Evolutionary conservation across 2,113 vertebrate genomes (phyloP), one percentile per base, ranked within the genome.

Genomic region (Opisthocomus hoazin): DNA sequence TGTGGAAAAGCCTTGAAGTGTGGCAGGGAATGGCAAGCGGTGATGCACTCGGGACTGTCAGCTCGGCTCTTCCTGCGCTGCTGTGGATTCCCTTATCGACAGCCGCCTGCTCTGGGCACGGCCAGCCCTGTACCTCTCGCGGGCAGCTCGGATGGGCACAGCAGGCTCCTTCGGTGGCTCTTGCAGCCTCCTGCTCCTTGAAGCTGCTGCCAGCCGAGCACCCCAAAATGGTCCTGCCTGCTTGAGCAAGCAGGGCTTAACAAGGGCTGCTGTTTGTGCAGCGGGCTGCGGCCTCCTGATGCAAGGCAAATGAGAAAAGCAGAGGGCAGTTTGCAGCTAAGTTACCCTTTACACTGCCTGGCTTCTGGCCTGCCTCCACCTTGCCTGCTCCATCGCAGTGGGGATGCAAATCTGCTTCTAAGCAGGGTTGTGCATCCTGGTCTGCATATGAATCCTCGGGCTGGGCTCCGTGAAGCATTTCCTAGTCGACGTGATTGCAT

Each of bases 61-160:
- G 36, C n/a, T 75, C 57, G 36, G 78, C 56, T 87, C 50, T 30
- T 30, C 45, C 43, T 9, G 32, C 60, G 4, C 20, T 2, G 11
- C 43, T 11, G 71, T 3, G 1, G 3, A 10, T 34, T 50, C 41
- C 74, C 9, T 3, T 43, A 22, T 2, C 2, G 12, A 18, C 16
- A 76, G 45, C n/a, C 11, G 12, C 57, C n/a, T 9, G n/a, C 27
- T 21, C 56, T 24, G 50, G 24, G 45, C 84, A 37, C 56, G 26
- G 46, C 46, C 53, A 26, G 64, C 4, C 36, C 57, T 32, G 58
- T 17, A 20, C 46, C n/a, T 22, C 27, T n/a, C 54, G 24, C 19
- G 3, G 8, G 37, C 39, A 20, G 64, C 76, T 51, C 14, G 2
- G 34, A 34, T 29, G 36, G 4, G 12, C 5, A 3, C 63, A 3